These are phyloP conservation scores for Ichneumoninae sp. DNA, from an alignment of 2,888 invertebrate genomes.

Conservation along the genomic window DNA sequence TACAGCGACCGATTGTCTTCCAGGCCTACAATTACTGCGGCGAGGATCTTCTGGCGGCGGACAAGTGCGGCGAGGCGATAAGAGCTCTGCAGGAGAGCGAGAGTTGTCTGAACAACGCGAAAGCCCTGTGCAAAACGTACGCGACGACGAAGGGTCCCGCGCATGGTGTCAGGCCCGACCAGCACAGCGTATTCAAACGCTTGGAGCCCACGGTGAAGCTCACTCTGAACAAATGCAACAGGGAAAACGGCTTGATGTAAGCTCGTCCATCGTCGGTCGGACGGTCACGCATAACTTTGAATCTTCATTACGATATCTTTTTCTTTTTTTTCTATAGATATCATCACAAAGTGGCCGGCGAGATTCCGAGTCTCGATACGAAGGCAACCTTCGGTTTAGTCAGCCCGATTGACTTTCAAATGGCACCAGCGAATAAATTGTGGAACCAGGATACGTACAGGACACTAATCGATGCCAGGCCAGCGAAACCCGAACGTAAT, in stretches of 20 bases:
- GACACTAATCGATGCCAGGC: constrained; percentile 81
- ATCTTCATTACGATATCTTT: constrained; percentile 32
- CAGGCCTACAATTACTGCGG: constrained; percentile 88
- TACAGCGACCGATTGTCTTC: constrained; percentile 26
- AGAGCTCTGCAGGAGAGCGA: constrained; percentile 86
- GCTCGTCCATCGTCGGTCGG: constrained; percentile 66
- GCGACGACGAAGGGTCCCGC: constrained; percentile 86
- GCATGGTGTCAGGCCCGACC: constrained; percentile 86
- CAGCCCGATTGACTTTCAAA: constrained; percentile 86
- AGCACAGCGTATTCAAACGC: constrained; percentile 87
- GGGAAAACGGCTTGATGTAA: constrained; percentile 89
- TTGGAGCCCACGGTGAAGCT: constrained; percentile 86
- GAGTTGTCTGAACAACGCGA: constrained; percentile 85
- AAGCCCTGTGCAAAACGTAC: constrained; percentile 86
- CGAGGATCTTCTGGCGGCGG: constrained; percentile 86
- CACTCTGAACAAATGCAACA: constrained; percentile 87
- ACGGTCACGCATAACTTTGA: not conserved
- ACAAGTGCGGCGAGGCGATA: constrained; percentile 88
- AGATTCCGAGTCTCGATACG: constrained; percentile 86
- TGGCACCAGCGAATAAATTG: constrained; percentile 84
- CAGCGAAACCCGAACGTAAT: constrained; percentile 84
- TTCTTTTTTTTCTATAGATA: constrained; percentile 82
- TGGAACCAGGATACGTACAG: constrained; percentile 83
- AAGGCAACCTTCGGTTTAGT: constrained; percentile 88
- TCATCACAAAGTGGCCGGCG: constrained; percentile 87